phyloP scores from a whole-genome alignment of 2,113 vertebrate species.

The Perognathus longimembris region DNA sequence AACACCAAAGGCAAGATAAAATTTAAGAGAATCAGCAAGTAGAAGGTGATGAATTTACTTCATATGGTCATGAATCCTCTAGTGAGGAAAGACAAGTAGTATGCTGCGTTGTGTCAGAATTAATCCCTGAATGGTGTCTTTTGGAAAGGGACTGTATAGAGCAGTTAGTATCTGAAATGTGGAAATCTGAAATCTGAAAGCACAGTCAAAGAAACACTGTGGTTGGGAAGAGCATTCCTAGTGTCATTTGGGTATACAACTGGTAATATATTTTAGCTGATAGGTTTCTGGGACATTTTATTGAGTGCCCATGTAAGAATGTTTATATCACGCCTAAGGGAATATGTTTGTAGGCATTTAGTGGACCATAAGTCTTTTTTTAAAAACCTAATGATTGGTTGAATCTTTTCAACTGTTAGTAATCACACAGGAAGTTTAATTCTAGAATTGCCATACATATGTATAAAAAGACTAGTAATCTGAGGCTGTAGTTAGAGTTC shows the following conservation, averaged over 20 bases:
- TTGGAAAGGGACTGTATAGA: slow-evolving; percentile 35
- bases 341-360: slow-evolving; percentile 30
- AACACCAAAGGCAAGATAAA: slow-evolving; percentile 17
- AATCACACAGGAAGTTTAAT: slow-evolving; percentile 61
- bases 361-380: slow-evolving; percentile 43
- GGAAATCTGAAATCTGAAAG: not conserved
- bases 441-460: not conserved
- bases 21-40: slow-evolving; percentile 32
- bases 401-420: slow-evolving; percentile 37
- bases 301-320: slow-evolving; percentile 53
- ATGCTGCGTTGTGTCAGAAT: slow-evolving; percentile 10
- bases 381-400: slow-evolving; percentile 58
- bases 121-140: slow-evolving; percentile 45
- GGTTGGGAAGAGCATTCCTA: not conserved
- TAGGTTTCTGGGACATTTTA: slow-evolving; percentile 53
- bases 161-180: slow-evolving; percentile 27
- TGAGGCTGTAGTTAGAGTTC: slow-evolving; percentile 36
- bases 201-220: not conserved
- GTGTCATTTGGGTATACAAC: slow-evolving; percentile 34
- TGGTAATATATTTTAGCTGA: slow-evolving; percentile 50
- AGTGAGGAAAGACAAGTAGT: not conserved
- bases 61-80: slow-evolving; percentile 29
- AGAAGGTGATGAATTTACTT: slow-evolving; percentile 24
- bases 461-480: slow-evolving; percentile 51
- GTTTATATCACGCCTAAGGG: slow-evolving; percentile 55